Evolutionary conservation across 2,113 vertebrate genomes (phyloP).

Genomic region (Datnioides undecimradiatus): DNA sequence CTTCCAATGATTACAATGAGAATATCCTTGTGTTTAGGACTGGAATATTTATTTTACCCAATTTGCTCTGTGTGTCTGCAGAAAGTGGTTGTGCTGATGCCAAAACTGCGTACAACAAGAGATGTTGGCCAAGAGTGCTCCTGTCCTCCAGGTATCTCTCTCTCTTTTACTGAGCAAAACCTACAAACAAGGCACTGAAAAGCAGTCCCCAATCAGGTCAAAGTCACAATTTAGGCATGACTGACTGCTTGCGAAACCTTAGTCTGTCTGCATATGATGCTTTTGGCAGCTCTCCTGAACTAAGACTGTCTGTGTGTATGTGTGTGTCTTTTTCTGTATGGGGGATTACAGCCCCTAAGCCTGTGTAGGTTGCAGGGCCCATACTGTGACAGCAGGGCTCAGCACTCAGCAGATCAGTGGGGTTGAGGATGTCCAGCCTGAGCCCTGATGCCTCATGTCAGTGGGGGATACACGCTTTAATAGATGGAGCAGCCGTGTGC

Average conservation of each 20-base stretch:
- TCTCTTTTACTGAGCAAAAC: conserved; percentile 6
- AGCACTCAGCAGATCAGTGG: conserved; percentile 46
- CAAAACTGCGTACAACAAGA: conserved; percentile 86
- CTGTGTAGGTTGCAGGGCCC: not conserved
- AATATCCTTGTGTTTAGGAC: too few relatives aligned
- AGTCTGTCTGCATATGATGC: not conserved
- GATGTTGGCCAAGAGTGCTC: conserved; percentile 88
- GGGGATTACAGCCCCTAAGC: conserved; percentile 29
- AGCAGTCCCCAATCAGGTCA: not conserved
- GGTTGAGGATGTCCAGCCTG: conserved; percentile 38
- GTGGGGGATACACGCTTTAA: conserved; percentile 56
- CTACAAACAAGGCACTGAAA: not conserved
- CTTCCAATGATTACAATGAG: too few relatives aligned
- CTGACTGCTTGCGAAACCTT: conserved; percentile 13
- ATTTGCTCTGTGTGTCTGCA: conserved; percentile 69
- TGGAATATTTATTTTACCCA: not conserved
- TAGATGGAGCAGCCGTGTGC: conserved; percentile 55
- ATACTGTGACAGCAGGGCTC: conserved; percentile 36
- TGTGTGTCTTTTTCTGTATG: conserved; percentile 13
- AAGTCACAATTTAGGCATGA: not conserved
- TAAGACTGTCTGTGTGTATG: not conserved
- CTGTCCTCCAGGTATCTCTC: conserved; percentile 92
- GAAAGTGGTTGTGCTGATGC: conserved; percentile 87
- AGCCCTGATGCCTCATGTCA: conserved; percentile 44
- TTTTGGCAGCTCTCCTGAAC: conserved; percentile 3